phyloP scores from a whole-genome alignment of 2,797 vertebrate species.

The Coreius guichenoti region DNA sequence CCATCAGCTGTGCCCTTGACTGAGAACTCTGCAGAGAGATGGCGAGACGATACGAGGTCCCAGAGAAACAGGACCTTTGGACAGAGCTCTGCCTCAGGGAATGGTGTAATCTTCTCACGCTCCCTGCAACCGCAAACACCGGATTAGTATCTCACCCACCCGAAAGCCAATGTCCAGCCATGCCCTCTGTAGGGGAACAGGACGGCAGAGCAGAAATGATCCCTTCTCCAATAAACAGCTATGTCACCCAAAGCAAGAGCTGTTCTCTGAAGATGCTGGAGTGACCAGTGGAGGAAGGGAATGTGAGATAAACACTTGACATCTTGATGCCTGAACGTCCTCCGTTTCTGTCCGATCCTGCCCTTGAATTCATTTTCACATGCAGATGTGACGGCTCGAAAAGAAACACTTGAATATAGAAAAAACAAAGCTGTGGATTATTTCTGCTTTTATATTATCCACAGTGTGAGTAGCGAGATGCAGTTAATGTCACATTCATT shows the following conservation, averaged over 20 bases:
- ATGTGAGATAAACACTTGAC: slow-evolving; percentile 12
- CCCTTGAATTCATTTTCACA: slow-evolving; percentile 51
- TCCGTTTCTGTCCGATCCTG: slow-evolving; percentile 1
- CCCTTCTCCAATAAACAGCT: slow-evolving; percentile 19
- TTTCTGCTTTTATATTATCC: slow-evolving; percentile 51
- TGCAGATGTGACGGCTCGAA: slow-evolving; percentile 50
- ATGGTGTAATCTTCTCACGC: slow-evolving; percentile 42
- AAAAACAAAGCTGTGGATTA: slow-evolving; percentile 17
- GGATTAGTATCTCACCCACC: slow-evolving; percentile 50
- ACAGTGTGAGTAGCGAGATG: background rate
- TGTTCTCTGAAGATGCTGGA: background rate
- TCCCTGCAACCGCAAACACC: slow-evolving; percentile 15
- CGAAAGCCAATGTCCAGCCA: slow-evolving; percentile 36
- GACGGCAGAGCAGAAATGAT: background rate
- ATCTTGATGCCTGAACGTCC: slow-evolving; percentile 36
- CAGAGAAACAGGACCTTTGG: slow-evolving; percentile 23
- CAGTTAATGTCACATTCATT: slow-evolving; percentile 23
- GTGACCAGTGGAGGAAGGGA: background rate
- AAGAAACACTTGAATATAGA: slow-evolving; percentile 51
- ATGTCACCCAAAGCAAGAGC: slow-evolving; percentile 13
- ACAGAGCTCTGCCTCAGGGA: slow-evolving; percentile 21
- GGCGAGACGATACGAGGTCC: slow-evolving; percentile 17
- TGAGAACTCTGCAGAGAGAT: slow-evolving; percentile 41
- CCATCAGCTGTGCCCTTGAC: slow-evolving; percentile 42
- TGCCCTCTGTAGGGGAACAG: slow-evolving; percentile 11